Evolutionary conservation across 1,140 invertebrate species (phyloP).

Genomic region (Vollenhovia emeryi): DNA sequence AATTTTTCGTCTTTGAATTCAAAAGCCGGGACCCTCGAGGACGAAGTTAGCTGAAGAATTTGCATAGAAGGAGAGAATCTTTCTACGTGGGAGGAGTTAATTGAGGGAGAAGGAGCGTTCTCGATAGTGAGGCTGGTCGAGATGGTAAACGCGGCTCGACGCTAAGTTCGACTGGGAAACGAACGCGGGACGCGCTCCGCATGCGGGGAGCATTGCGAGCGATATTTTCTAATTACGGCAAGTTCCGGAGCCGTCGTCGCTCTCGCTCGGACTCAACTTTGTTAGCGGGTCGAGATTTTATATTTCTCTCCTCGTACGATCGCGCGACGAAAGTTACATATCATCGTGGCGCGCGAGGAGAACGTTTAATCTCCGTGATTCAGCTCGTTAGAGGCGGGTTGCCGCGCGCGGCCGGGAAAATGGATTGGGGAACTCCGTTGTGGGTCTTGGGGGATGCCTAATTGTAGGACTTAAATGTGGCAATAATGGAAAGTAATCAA

Average conservation of each 20-base stretch:
- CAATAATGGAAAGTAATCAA: too few relatives aligned
- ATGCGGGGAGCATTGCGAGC: neutral
- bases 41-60: neutral
- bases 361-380: conserved; percentile 10
- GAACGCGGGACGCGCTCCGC: neutral
- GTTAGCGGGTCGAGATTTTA: neutral
- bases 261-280: neutral
- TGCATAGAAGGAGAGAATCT: neutral
- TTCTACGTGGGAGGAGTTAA: neutral
- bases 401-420: neutral
- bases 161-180: neutral
- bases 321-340: neutral
- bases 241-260: neutral
- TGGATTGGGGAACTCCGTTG: neutral
- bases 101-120: neutral
- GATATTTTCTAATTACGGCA: conserved; percentile 9
- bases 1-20: neutral
- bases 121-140: too few relatives aligned
- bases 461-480: too few relatives aligned
- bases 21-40: neutral
- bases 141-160: neutral
- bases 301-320: neutral
- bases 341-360: neutral
- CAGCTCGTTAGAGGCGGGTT: conserved; percentile 12
- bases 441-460: neutral